Percentiles rank a stretch among this genome's conserved stretches.
Conservation (phyloP, 1,140 invertebrate species). For the Megalopta genalis region DNA sequence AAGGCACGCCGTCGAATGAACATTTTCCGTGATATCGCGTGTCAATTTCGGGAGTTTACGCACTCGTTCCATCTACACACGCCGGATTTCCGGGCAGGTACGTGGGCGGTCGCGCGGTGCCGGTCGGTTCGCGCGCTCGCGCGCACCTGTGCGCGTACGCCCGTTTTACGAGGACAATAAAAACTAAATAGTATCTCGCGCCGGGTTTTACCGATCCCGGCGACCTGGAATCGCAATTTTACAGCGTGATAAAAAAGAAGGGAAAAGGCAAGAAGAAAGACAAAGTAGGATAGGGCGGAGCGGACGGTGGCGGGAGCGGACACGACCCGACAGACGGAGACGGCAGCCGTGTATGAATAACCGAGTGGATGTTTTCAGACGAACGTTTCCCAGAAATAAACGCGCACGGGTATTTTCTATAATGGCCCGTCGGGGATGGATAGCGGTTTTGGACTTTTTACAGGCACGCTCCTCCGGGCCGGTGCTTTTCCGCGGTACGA, state of each 20-base stretch:
- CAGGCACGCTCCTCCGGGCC: conserved; percentile 13
- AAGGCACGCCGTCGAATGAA: not conserved
- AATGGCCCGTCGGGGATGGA: conserved; percentile 33
- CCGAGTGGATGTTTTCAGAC: conserved; percentile 44
- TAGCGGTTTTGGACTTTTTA: conserved; percentile 41
- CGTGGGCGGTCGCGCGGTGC: not conserved
- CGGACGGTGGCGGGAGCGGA: not conserved
- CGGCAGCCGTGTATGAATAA: conserved; percentile 43
- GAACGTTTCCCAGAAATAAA: conserved; percentile 41
- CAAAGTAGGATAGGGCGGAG: not conserved
- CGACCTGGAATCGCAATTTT: conserved; percentile 62
- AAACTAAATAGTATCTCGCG: conserved; percentile 70
- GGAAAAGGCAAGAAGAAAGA: not conserved
- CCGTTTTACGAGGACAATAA: conserved; percentile 72
- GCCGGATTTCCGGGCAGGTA: conserved; percentile 27
- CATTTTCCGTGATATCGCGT: conserved; percentile 7
- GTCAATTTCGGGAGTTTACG: conserved; percentile 37
- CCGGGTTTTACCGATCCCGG: conserved; percentile 54
- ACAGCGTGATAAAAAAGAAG: conserved; percentile 57
- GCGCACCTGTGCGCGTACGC: conserved; percentile 37
- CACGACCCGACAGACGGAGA: not conserved
- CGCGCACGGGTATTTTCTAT: conserved; percentile 44
- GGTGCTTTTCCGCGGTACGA: conserved; percentile 30
- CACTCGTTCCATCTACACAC: not conserved
- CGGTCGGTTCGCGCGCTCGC: not conserved